Evolutionary conservation across 2,888 invertebrate genomes (phyloP).

Genomic region (Acleris sparsana): DNA sequence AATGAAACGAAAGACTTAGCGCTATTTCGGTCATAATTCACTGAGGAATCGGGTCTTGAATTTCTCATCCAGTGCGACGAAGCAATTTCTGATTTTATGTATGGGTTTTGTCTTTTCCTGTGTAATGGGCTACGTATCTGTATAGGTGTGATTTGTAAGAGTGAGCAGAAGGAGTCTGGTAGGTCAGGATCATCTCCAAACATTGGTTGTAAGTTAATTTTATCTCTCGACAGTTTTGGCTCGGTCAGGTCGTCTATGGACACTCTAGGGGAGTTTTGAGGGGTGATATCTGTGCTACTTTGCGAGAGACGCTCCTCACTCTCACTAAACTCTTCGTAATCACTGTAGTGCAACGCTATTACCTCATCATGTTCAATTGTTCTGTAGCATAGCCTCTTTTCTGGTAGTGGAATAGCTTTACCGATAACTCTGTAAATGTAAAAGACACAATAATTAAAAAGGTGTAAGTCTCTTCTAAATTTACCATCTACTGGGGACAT

Average conservation of each 20-base stretch:
- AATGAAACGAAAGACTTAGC: constrained; percentile 77
- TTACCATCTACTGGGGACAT: too few relatives aligned
- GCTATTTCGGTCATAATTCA: constrained; percentile 74
- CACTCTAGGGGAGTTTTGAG: constrained; percentile 71
- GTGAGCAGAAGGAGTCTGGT: constrained; percentile 69
- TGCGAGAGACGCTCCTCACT: constrained; percentile 74
- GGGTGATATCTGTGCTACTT: constrained; percentile 75
- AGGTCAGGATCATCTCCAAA: constrained; percentile 59
- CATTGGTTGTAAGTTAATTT: constrained; percentile 54
- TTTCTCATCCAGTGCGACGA: constrained; percentile 78
- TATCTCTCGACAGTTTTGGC: constrained; percentile 58
- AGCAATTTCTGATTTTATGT: constrained; percentile 73
- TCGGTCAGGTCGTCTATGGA: constrained; percentile 60
- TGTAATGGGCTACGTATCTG: constrained; percentile 67
- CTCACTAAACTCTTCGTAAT: constrained; percentile 73
- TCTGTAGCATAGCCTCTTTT: constrained; percentile 58
- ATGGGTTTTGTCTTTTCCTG: constrained; percentile 65
- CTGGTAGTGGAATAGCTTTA: constrained; percentile 65
- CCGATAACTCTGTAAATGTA: constrained; percentile 66
- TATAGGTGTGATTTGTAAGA: constrained; percentile 76
- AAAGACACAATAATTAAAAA: background rate
- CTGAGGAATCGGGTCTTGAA: constrained; percentile 70
- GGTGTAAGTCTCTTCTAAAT: too few relatives aligned
- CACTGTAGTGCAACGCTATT: constrained; percentile 74
- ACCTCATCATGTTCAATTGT: constrained; percentile 75